Conservation (phyloP, 2,797 vertebrate genomes). For the Pangasius sanitwongsei region DNA sequence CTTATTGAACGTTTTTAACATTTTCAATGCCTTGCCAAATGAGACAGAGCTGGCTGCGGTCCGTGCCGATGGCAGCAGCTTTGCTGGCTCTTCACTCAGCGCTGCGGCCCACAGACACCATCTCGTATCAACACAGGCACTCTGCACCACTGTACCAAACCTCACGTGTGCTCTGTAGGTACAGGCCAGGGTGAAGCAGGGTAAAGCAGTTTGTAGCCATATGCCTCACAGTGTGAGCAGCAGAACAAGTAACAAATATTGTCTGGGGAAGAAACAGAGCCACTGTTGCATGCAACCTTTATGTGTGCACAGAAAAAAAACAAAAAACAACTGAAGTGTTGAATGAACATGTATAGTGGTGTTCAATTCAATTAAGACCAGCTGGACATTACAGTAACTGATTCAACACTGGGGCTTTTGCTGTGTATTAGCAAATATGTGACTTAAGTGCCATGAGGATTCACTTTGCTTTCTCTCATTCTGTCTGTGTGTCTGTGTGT, state of each 20-base stretch:
- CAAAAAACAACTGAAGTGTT: neutral
- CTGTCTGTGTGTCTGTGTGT: slow-evolving; percentile 19
- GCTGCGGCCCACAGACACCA: slow-evolving; percentile 25
- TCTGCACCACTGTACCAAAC: slow-evolving; percentile 22
- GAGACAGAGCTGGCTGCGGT: slow-evolving; percentile 47
- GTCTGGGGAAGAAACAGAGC: neutral
- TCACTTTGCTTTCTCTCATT: slow-evolving; percentile 10
- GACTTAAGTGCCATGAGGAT: neutral
- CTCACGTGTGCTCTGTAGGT: slow-evolving; percentile 11
- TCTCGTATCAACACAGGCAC: slow-evolving; percentile 40
- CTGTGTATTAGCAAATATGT: slow-evolving; percentile 9
- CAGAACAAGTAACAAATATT: slow-evolving; percentile 3
- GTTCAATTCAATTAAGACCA: neutral
- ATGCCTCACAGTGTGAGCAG: neutral
- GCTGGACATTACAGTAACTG: neutral
- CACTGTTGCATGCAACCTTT: slow-evolving; percentile 2
- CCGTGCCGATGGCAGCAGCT: slow-evolving; percentile 30
- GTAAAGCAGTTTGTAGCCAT: slow-evolving; percentile 7
- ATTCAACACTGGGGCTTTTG: neutral
- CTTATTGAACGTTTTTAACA: slow-evolving; percentile 36
- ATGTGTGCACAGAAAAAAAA: slow-evolving; percentile 13
- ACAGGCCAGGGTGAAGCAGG: slow-evolving; percentile 14
- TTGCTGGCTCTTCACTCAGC: slow-evolving; percentile 10
- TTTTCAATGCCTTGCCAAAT: slow-evolving; percentile 48
- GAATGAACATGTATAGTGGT: neutral